Evolutionary conservation across 1,140 invertebrate species (phyloP), one percentile per base, ranked within the genome.

Genomic region (Sipha flava): DNA sequence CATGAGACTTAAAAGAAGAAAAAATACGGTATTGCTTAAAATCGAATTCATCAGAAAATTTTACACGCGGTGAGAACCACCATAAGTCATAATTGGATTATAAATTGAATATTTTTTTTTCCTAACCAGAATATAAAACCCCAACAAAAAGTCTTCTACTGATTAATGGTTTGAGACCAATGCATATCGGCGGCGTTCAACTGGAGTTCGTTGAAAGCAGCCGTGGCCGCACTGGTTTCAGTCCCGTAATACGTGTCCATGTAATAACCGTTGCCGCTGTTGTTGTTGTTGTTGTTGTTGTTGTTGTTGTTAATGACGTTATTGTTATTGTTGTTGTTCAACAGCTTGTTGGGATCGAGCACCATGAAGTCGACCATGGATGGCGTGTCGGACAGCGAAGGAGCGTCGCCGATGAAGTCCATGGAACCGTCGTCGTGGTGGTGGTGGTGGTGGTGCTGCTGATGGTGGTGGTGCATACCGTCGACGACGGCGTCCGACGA

Each of bases 281-380:
- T 59, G 52, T 77, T 77, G 21, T 77, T 77, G 34, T 29, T 37
- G n/a, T 77, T 59, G 52, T 77, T 77, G 21, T 77, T 77, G 34
- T 29, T 37, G n/a, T 26, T 29, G 23, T 59, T 59, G 12, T 59
- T 59, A 21, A 21, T 59, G 21, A 21, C n/a, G n/a, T n/a, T n/a
- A n/a, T n/a, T 59, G n/a, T 59, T 26, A 26, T 77, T 59, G 52
- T 77, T 77, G 21, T 77, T 77, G 34, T 29, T 37, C 31, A 75
- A 54, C 26, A 75, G 1, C 26, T 75, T 75, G 12, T 21, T 26
- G 1, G 73, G 37, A 5, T 77, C 73, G 7, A 75, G n/a, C 0
- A 54, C 70, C 31, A 29, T 77, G 23, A 43, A 59, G 10, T 77
- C 34, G 3, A 21, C 72, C 5, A 29, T 43, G 7, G 14, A 23